Evolutionary conservation across 2,113 vertebrate species (phyloP).

Genomic region (Scopus umbretta): DNA sequence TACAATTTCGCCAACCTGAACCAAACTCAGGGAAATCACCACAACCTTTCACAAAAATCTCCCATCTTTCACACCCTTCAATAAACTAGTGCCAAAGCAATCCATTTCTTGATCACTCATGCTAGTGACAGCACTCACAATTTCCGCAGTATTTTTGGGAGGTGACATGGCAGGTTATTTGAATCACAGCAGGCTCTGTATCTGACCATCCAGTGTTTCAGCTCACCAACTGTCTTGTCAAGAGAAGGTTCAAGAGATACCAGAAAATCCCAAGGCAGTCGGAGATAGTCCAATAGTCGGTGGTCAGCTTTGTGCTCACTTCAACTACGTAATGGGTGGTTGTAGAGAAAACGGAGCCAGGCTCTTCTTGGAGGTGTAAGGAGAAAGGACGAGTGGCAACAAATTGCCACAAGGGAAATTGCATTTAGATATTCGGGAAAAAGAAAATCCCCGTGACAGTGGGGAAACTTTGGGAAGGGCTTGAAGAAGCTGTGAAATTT

Average conservation of each 20-base stretch:
- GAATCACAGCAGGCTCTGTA: not conserved
- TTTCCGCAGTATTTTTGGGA: not conserved
- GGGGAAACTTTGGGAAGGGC: not conserved
- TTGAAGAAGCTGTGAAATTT: not conserved
- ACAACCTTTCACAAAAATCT: not conserved
- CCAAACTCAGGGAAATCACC: not conserved
- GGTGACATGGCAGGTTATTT: not conserved
- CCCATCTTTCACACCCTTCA: not conserved
- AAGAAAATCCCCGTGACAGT: not conserved
- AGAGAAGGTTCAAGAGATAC: not conserved
- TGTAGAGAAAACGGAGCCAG: not conserved
- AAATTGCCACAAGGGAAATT: not conserved
- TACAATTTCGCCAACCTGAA: not conserved
- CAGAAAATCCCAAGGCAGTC: not conserved
- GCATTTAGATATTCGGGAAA: not conserved
- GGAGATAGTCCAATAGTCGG: not conserved
- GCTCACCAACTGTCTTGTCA: not conserved
- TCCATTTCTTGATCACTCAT: not conserved
- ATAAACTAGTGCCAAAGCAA: not conserved
- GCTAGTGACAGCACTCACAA: not conserved
- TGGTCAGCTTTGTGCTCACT: not conserved
- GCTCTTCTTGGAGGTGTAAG: not conserved
- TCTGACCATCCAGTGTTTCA: not conserved
- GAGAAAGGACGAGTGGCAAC: not conserved
- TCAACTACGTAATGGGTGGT: accelerated